Evolutionary conservation across 2,113 vertebrate genomes (phyloP).

Genomic region (Notarius lentiginosus): DNA sequence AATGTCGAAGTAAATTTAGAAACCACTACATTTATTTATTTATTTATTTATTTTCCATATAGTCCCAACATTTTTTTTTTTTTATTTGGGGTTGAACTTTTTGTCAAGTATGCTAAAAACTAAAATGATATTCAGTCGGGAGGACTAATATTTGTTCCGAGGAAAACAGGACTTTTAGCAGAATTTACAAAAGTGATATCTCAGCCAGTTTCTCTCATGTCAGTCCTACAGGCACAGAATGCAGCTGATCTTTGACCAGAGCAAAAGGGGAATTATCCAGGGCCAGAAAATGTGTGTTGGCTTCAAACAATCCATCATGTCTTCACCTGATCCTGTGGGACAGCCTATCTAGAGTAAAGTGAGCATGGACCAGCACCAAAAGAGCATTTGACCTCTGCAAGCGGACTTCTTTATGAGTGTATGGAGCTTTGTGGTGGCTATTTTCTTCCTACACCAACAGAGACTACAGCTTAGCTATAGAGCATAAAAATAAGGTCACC

Average conservation of each 20-base stretch:
- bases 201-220: slow-evolving; percentile 4
- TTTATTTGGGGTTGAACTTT: not conserved
- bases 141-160: not conserved
- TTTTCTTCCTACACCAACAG: slow-evolving; percentile 29
- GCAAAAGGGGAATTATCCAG: slow-evolving; percentile 8
- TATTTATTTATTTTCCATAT: too few relatives aligned
- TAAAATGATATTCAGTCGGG: slow-evolving; percentile 10
- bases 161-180: slow-evolving; percentile 4
- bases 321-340: slow-evolving; percentile 58
- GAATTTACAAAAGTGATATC: not conserved
- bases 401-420: slow-evolving; percentile 49
- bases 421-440: slow-evolving; percentile 20
- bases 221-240: not conserved
- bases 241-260: slow-evolving; percentile 21
- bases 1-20: too few relatives aligned
- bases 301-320: slow-evolving; percentile 61
- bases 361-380: slow-evolving; percentile 54
- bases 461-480: slow-evolving; percentile 22
- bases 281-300: slow-evolving; percentile 44
- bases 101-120: not conserved
- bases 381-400: slow-evolving; percentile 60
- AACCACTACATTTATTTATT: too few relatives aligned
- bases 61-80: too few relatives aligned
- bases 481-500: slow-evolving; percentile 34
- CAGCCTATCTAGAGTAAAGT: slow-evolving; percentile 43